A percentile compares a stretch with the other conserved stretches of the same genome.
These are phyloP conservation scores for Pteropus rufus DNA, from an alignment of 2,797 vertebrate genomes.

Conservation along the genomic window DNA sequence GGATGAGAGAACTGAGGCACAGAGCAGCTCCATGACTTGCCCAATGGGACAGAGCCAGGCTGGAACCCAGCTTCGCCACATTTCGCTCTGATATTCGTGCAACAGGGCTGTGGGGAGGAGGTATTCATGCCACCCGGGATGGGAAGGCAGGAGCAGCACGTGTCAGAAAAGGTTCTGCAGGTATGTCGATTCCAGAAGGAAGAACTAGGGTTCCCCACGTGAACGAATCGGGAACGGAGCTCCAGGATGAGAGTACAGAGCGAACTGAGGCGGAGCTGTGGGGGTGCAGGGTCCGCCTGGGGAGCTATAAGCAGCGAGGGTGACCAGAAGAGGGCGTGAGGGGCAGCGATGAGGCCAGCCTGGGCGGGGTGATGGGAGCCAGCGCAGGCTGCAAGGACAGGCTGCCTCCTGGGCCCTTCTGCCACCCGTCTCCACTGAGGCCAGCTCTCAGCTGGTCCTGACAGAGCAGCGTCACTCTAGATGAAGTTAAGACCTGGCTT, in stretches of 20 bases:
- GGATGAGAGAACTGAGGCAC: not conserved
- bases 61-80: not conserved
- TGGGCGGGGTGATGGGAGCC: not conserved
- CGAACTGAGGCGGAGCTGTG: fast-evolving
- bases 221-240: not conserved
- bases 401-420: not conserved
- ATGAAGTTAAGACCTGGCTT: not conserved
- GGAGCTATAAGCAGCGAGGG: not conserved
- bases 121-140: fast-evolving
- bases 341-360: fast-evolving
- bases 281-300: fast-evolving
- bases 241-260: fast-evolving
- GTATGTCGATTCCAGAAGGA: not conserved
- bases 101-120: too few relatives aligned
- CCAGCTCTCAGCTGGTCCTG: not conserved
- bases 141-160: not conserved
- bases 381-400: not conserved
- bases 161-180: not conserved
- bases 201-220: not conserved
- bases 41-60: not conserved
- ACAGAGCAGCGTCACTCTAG: fast-evolving
- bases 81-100: not conserved
- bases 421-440: not conserved
- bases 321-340: fast-evolving
- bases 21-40: not conserved